These are phyloP conservation scores for Tenthredo notha DNA, from an alignment of 2,888 invertebrate species.

Conservation along the genomic window DNA sequence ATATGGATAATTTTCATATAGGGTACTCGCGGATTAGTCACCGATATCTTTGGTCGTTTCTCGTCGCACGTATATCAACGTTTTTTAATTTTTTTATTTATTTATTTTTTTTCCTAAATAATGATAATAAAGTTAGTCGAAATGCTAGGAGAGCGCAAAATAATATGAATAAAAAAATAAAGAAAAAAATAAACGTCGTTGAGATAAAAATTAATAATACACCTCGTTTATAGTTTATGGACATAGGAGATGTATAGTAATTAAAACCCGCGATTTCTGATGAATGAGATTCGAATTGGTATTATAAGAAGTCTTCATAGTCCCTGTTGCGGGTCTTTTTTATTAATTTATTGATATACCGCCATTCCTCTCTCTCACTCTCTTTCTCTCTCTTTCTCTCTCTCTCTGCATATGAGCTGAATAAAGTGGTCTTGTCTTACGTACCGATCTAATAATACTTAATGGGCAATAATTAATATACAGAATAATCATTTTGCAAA, in stretches of 20 bases:
- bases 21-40: not conserved
- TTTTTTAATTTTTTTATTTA: not conserved
- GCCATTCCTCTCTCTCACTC: too few species aligned
- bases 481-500: not conserved
- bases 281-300: not conserved
- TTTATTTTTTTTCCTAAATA: not conserved
- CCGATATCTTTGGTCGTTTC: not conserved
- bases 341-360: constrained; percentile 32
- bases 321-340: not conserved
- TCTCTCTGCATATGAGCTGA: not conserved
- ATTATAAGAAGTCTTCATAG: not conserved
- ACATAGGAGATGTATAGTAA: not conserved
- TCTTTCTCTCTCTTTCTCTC: not conserved
- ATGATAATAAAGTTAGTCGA: not conserved
- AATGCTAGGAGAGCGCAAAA: too few species aligned
- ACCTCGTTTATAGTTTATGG: not conserved
- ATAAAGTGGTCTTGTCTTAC: not conserved
- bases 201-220: not conserved
- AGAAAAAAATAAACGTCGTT: not conserved
- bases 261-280: not conserved
- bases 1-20: not conserved
- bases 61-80: not conserved
- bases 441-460: constrained; percentile 26
- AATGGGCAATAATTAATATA: constrained; percentile 7
- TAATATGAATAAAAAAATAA: too few species aligned